Evolutionary conservation across 2,113 vertebrate species (phyloP), one percentile per base, ranked within the genome.

Genomic region (Pollachius pollachius): DNA sequence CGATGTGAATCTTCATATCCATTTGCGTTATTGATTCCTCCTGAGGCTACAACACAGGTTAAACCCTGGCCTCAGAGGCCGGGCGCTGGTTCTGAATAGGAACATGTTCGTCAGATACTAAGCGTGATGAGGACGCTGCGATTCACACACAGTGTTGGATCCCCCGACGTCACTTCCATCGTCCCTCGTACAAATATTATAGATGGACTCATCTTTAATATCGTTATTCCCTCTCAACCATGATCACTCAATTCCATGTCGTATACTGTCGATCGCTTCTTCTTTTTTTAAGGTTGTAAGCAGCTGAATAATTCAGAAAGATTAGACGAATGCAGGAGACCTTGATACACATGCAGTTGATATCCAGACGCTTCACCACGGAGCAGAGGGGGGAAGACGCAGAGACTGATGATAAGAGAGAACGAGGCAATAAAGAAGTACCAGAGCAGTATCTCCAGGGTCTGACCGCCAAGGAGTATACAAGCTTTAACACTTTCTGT

Each of bases 1-100:
- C 41, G 41, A 64, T 68, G 69, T 71, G 13, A 52, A 19, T 78
- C 73, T 80, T 18, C 8, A 71, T 48, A 48, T 88, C 74, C 77
- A 80, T 85, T 84, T 85, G 66, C 52, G 34, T 74, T 85, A 89
- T 89, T 81, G 85, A 87, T 78, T 79, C 59, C 27, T 60, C 7
- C 6, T 41, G 37, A 62, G 63, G 64, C 19, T 59, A 70, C 62
- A 65, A 66, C 37, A 30, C 66, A 70, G 62, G 62, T 41, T 67
- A 65, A 62, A 58, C 63, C 41, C 30, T 7, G 30, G 30, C 4
- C 30, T 34, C 30, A 34, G 30, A 4, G 30, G 30, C 30, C 30
- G 30, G 30, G 30, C 4, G 4, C 1, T 34, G 30, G 30, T 7
- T 34, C 30, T 34, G 30, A 34, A 34, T 2, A 23, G 23, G 23